These are phyloP conservation scores for Tethea ocularis DNA, from an alignment of 2,888 invertebrate genomes.

Conservation along the genomic window DNA sequence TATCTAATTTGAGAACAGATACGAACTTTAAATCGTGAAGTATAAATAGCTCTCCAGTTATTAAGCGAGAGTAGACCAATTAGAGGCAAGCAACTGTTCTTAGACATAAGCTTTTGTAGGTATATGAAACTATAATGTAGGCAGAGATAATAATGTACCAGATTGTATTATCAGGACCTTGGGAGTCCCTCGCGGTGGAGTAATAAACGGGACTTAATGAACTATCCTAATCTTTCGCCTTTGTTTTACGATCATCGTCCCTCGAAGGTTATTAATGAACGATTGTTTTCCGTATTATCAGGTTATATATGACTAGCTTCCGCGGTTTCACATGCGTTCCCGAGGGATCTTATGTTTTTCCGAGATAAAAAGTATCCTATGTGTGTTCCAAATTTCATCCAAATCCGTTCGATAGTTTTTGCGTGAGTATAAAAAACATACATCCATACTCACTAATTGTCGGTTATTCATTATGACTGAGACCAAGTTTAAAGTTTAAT, in stretches of 20 bases:
- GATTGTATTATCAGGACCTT: slow-evolving; percentile 4
- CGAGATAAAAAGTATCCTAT: too few species aligned
- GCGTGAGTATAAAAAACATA: too few species aligned
- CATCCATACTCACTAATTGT: too few species aligned
- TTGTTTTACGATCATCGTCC: background rate
- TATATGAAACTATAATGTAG: slow-evolving; percentile 1
- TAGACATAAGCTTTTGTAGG: background rate
- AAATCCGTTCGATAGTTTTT: too few species aligned
- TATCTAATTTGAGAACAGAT: too few species aligned
- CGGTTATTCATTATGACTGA: too few species aligned
- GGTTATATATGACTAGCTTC: background rate
- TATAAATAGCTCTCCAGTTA: background rate
- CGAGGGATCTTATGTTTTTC: too few species aligned
- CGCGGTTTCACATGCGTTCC: too few species aligned
- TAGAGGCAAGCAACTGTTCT: background rate
- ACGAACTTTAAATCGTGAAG: background rate
- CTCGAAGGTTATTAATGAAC: background rate
- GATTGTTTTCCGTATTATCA: background rate
- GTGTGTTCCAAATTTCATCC: too few species aligned
- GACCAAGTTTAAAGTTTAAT: too few species aligned
- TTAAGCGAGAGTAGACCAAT: slow-evolving; percentile 4
- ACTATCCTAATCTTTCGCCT: slow-evolving; percentile 1
- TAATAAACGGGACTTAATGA: background rate
- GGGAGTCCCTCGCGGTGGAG: background rate
- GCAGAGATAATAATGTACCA: background rate